A percentile compares a stretch with the other conserved stretches of the same genome.
Conservation (phyloP, 2,797 vertebrate species). For the Macropodus opercularis region DNA sequence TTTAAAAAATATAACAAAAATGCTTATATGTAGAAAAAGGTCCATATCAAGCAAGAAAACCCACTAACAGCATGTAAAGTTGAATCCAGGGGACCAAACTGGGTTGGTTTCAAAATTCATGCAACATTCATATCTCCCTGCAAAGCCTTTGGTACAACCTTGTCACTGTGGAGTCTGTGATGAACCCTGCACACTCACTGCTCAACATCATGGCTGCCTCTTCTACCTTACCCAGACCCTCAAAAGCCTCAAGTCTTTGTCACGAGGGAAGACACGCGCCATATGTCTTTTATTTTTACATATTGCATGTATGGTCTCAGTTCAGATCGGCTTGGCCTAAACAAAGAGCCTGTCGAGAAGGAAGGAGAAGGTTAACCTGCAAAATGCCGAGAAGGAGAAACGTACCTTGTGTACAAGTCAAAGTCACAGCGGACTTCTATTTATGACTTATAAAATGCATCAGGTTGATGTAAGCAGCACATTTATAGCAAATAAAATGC, state of each 20-base stretch:
- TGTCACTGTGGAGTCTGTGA: conserved; percentile 34
- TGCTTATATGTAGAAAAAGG: conserved; percentile 66
- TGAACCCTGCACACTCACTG: conserved; percentile 33
- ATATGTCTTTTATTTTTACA: conserved; percentile 44
- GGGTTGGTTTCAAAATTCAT: conserved; percentile 53
- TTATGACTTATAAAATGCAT: conserved; percentile 77
- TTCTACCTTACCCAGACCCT: conserved; percentile 21
- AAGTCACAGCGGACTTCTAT: conserved; percentile 77
- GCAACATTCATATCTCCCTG: conserved; percentile 80
- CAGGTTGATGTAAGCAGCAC: conserved; percentile 78
- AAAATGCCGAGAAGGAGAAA: conserved; percentile 65
- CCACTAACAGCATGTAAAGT: conserved; percentile 52
- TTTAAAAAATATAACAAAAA: conserved; percentile 24
- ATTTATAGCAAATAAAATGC: conserved; percentile 79
- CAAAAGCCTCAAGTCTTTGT: conserved; percentile 34
- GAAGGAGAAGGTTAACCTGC: conserved; percentile 54
- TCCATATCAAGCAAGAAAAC: conserved; percentile 67
- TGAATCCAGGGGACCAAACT: conserved; percentile 43
- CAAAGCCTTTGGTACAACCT: conserved; percentile 83
- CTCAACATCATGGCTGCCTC: conserved; percentile 58
- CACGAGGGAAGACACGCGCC: conserved; percentile 54
- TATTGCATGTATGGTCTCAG: conserved; percentile 58
- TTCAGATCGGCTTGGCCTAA: conserved; percentile 58
- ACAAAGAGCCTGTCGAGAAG: conserved; percentile 44
- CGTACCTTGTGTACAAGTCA: conserved; percentile 81